A percentile compares a stretch with the other conserved stretches of the same genome.
Evolutionary conservation across 2,888 invertebrate genomes (phyloP).

Genomic region (Therioaphis trifolii): DNA sequence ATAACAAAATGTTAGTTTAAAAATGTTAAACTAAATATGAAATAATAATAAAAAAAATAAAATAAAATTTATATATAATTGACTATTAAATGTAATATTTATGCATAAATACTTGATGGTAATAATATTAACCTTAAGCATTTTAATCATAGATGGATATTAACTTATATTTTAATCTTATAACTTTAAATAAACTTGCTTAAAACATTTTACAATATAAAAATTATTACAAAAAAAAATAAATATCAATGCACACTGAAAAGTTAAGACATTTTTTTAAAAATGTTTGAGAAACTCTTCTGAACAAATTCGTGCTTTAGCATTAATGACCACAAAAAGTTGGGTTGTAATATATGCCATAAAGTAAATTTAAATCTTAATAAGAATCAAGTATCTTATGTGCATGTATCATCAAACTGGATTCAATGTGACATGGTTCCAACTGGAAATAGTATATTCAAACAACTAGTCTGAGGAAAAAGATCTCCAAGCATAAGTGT

Average conservation of each 20-base stretch:
- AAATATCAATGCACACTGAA: conserved; percentile 46
- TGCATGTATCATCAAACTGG: no score
- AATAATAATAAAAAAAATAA: conserved; percentile 15
- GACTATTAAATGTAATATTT: conserved; percentile 41
- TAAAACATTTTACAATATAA: conserved; percentile 54
- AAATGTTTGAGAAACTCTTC: conserved; percentile 95
- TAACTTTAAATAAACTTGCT: conserved; percentile 55
- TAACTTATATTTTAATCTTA: conserved; percentile 50
- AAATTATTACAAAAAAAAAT: conserved; percentile 47
- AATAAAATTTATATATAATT: conserved; percentile 25
- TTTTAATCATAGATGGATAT: conserved; percentile 22
- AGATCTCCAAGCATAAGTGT: no score
- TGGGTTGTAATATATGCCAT: no score
- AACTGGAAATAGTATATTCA: no score
- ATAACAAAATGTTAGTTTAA: conserved; percentile 34
- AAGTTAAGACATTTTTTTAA: conserved; percentile 53
- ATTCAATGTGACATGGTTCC: no score
- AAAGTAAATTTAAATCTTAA: no score
- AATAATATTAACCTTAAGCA: conserved; percentile 5
- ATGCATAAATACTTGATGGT: conserved; percentile 32
- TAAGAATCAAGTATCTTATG: no score
- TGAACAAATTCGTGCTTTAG: conserved; percentile 96
- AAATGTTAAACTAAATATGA: conserved; percentile 14
- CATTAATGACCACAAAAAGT: conserved; percentile 97
- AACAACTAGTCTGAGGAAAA: no score